Evolutionary conservation across 2,797 vertebrate genomes (phyloP), one percentile per base, ranked within the genome.

Genomic region (Rhinophrynus dorsalis): DNA sequence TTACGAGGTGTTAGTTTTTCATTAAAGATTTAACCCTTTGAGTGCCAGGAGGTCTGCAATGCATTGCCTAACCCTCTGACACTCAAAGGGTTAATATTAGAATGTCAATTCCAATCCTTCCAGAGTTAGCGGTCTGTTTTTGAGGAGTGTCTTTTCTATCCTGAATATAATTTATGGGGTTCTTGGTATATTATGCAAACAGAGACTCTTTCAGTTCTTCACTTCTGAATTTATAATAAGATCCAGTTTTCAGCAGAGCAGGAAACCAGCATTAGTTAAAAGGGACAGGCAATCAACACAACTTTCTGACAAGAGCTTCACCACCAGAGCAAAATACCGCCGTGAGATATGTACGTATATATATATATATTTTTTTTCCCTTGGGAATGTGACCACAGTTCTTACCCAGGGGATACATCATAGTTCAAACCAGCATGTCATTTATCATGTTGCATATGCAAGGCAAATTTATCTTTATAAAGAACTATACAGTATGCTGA

Each of bases 181-280:
- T 58, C 59, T 60, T 32, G 0, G 2, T 30, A 68, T 67, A 59
- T 1, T 73, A 44, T n/a, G 29, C 72, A 73, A 69, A 0, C 13
- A 75, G 72, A 51, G 18, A 29, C 67, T 26, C 40, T 59, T 20
- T 0, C 0, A 32, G 0, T 20, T 18, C 56, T 35, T 52, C 0
- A 44, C 79, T 61, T 42, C 56, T 63, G 69, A 79, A 66, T 56
- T 52, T 15, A 6, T 6, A 21, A 75, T 1, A 60, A 68, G n/a
- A 67, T 72, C 15, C 72, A 7, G 27, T 20, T 29, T 70, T 27
- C 38, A 75, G 33, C 50, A 20, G 30, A 70, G 60, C 59, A 58
- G n/a, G 8, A 61, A 63, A 11, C 1, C 13, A 65, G 45, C 9
- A 35, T 42, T 65, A 26, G 62, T 2, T 0, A 30, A 47, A 30